phyloP scores from a whole-genome alignment of 2,797 vertebrate genomes.

The Margarornis squamiger region DNA sequence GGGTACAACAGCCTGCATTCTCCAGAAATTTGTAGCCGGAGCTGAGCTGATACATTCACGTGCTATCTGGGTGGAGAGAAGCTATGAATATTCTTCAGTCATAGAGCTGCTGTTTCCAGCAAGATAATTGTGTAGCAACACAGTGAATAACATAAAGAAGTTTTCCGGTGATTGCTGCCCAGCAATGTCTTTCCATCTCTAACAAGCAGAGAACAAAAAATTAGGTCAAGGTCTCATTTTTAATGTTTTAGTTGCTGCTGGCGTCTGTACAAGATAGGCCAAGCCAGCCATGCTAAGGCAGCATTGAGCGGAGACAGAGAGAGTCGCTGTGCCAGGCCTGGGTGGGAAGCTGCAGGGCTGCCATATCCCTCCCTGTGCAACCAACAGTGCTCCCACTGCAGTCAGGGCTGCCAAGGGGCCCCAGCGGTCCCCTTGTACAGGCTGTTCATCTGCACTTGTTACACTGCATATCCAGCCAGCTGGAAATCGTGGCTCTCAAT shows the following conservation, averaged over 20 bases:
- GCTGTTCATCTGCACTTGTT: rapidly evolving
- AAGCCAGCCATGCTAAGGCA: not conserved
- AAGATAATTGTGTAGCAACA: not conserved
- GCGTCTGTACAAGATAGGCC: not conserved
- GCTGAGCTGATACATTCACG: rapidly evolving
- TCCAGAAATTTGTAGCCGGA: not conserved
- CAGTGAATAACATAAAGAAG: not conserved
- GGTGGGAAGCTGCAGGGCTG: not conserved
- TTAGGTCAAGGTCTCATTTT: not conserved
- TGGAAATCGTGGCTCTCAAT: not conserved
- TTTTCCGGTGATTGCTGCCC: not conserved
- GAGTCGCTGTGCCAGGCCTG: not conserved
- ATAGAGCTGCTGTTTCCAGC: not conserved
- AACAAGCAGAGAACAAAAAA: not conserved
- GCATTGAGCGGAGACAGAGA: not conserved
- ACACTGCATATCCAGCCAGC: not conserved
- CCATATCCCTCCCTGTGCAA: not conserved
- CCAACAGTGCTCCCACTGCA: not conserved
- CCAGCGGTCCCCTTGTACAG: not conserved
- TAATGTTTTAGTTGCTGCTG: not conserved
- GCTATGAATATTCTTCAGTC: not conserved
- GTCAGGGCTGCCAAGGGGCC: not conserved
- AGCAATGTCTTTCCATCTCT: not conserved
- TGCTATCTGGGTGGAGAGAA: not conserved
- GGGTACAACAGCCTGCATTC: not conserved